Evolutionary conservation across 2,113 vertebrate genomes (phyloP).

Genomic region (Semnornis frantzii): DNA sequence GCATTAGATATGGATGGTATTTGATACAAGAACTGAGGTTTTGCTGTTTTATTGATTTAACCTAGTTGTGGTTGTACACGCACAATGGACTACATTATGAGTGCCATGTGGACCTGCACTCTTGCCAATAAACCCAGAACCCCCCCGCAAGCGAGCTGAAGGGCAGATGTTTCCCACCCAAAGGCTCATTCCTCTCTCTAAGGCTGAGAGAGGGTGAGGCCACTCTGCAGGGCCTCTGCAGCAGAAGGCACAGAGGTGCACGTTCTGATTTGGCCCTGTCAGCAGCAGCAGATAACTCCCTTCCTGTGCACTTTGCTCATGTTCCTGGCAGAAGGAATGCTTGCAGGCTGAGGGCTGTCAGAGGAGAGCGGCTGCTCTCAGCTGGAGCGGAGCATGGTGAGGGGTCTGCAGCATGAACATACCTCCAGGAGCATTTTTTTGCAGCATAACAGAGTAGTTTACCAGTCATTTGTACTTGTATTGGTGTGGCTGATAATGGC

Average conservation of each 20-base stretch:
- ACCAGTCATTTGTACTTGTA: fast-evolving
- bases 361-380: constrained; percentile 7
- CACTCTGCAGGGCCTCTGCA: background rate
- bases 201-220: background rate
- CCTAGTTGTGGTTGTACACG: background rate
- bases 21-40: constrained; percentile 52
- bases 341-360: background rate
- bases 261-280: background rate
- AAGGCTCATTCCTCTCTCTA: background rate
- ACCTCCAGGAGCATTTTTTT: background rate
- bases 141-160: background rate
- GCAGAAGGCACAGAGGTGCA: background rate
- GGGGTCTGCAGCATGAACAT: background rate
- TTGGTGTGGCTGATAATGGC: fast-evolving
- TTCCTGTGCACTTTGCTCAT: background rate
- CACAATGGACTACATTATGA: constrained; percentile 55
- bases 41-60: constrained; percentile 8
- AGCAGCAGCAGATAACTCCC: background rate
- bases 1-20: constrained; percentile 67
- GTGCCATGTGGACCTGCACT: background rate
- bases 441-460: background rate
- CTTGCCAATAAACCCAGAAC: constrained; percentile 33
- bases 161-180: constrained; percentile 62
- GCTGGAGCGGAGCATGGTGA: background rate
- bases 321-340: background rate